phyloP scores from a whole-genome alignment of 2,797 vertebrate species.

The Cirrhinus molitorella region DNA sequence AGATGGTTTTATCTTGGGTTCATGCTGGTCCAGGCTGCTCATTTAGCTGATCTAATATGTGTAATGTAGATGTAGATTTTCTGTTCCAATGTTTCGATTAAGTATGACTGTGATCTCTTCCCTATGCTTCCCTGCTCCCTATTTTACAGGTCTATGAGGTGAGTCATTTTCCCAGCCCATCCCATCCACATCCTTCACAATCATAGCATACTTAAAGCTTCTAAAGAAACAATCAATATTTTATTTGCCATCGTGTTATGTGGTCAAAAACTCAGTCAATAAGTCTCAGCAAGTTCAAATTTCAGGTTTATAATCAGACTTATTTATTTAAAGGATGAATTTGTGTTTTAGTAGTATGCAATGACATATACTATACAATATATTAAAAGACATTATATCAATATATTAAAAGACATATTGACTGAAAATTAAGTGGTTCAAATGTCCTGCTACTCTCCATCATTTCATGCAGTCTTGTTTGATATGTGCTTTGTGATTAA shows the following conservation, averaged over 20 bases:
- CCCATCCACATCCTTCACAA: constrained; percentile 13
- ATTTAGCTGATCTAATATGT: background rate
- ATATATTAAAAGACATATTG: background rate
- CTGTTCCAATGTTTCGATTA: constrained; percentile 65
- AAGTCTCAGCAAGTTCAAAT: background rate
- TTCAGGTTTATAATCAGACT: background rate
- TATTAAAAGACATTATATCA: background rate
- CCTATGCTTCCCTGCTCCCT: constrained; percentile 87
- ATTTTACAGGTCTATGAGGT: constrained; percentile 97
- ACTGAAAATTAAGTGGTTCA: background rate
- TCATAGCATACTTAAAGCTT: background rate
- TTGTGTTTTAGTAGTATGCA: background rate
- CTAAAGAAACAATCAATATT: background rate
- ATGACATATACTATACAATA: background rate
- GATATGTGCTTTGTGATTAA: background rate
- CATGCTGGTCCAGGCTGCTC: background rate
- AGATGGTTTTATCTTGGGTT: background rate
- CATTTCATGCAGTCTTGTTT: background rate
- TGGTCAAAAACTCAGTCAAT: background rate
- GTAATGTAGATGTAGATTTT: constrained; percentile 17
- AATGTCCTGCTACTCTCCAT: background rate
- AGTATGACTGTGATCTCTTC: constrained; percentile 81
- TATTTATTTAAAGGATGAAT: background rate
- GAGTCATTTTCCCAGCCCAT: constrained; percentile 70
- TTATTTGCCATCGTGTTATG: background rate